Percentiles rank a stretch among this genome's conserved stretches.
Evolutionary conservation across 2,113 vertebrate genomes (phyloP).

Genomic region (Passer montanus): DNA sequence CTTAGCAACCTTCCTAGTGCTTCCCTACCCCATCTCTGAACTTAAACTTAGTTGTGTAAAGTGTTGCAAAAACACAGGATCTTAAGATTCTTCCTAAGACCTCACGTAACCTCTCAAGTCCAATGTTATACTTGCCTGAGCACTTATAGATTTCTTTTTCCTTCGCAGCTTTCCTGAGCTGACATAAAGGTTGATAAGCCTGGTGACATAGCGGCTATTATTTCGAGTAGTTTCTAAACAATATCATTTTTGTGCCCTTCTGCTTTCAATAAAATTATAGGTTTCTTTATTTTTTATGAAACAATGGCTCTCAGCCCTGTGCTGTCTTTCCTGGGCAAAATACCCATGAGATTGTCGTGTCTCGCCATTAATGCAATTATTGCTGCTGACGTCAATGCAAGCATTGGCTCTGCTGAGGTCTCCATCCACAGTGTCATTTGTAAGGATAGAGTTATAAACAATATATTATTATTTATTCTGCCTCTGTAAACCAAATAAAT

Average conservation of each 20-base stretch:
- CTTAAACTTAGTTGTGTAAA: neutral
- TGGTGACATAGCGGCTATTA: conserved; percentile 62
- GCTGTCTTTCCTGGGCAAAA: conserved; percentile 11
- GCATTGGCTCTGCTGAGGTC: neutral
- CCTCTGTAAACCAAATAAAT: neutral
- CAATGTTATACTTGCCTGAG: conserved; percentile 51
- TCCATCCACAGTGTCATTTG: neutral
- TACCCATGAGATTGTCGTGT: neutral
- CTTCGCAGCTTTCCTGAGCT: conserved; percentile 10
- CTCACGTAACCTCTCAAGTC: neutral
- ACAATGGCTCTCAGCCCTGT: conserved; percentile 48
- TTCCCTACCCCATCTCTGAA: neutral
- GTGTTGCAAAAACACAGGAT: neutral
- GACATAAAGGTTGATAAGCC: conserved; percentile 60
- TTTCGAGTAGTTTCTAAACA: conserved; percentile 70
- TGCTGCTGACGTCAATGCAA: conserved; percentile 31
- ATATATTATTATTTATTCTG: neutral
- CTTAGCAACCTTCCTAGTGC: neutral
- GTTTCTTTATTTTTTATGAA: conserved; percentile 65
- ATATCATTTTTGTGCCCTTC: conserved; percentile 66
- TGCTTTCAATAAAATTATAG: conserved; percentile 74
- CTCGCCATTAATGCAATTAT: conserved; percentile 62
- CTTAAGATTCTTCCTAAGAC: conserved; percentile 8
- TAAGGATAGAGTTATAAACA: conserved; percentile 6
- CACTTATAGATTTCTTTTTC: conserved; percentile 19